Evolutionary conservation across 2,113 vertebrate genomes (phyloP), one percentile per base, ranked within the genome.

Genomic region (Amazona vittata): DNA sequence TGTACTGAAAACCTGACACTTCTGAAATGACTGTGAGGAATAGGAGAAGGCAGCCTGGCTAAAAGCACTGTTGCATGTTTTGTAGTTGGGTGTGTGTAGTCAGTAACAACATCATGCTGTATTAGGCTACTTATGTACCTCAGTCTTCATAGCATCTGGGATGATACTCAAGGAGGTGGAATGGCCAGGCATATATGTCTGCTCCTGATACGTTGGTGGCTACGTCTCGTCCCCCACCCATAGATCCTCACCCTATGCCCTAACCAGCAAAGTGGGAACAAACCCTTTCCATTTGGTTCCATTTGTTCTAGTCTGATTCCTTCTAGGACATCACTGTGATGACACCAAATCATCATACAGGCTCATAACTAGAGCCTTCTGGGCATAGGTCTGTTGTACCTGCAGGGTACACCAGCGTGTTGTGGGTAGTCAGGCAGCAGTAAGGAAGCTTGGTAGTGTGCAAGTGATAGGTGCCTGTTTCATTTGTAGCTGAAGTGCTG

Each of bases 401-500:
- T 49, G 19, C 35, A 79, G 44, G 39, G 43, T 43, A 39, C 33
- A 50, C 19, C 2, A 2, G 7, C 1, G 0, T n/a, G 53, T 25
- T 1, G 1, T 16, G 68, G 17, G 17, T 67, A n/a, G 33, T 31
- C 55, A 81, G 47, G 10, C 57, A 63, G 67, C 39, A 68, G 47
- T n/a, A 55, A n/a, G 22, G 12, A 63, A 14, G 29, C 37, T 82
- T 0, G 0, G n/a, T 15, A 60, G 21, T 0, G 0, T 49, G 49
- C 7, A 7, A 5, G 2, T 9, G 44, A 64, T 53, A 59, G 29
- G 33, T 81, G 53, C 6, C 43, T 19, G 7, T 17, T 75, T 82
- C 6, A 0, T 64, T 78, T 70, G 12, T 43, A 41, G 25, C 4
- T 0, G 1, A 53, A 71, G 28, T 25, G 37, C 41, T 81, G 37